Conservation (phyloP, 2,113 vertebrate species). For the Ellobius talpinus region DNA sequence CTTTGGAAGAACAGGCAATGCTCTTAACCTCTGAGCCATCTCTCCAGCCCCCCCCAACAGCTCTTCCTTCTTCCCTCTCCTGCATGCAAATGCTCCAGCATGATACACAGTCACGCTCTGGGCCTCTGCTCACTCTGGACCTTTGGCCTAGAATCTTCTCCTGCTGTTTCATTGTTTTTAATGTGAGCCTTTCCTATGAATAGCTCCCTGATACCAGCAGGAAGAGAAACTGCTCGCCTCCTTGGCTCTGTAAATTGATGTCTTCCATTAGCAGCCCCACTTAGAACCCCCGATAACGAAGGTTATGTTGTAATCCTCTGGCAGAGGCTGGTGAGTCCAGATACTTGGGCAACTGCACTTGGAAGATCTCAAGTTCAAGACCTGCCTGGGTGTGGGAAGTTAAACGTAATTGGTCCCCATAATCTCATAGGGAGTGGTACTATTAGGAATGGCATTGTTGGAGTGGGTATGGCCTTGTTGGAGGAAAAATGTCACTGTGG, state of each 20-base stretch:
- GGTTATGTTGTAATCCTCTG: neutral
- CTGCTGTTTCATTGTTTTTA: neutral
- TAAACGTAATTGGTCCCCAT: neutral
- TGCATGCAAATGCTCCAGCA: neutral
- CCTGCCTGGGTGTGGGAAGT: neutral
- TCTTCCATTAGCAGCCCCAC: neutral
- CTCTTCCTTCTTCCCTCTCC: neutral
- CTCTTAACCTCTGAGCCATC: too few relatives aligned
- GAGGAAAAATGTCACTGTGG: neutral
- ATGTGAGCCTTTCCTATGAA: neutral
- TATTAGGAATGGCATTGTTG: neutral
- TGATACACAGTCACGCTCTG: neutral
- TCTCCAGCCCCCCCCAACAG: too few relatives aligned
- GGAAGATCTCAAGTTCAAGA: neutral
- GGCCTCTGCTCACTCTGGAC: neutral
- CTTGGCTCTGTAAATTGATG: neutral
- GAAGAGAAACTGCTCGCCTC: neutral
- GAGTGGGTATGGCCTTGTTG: neutral
- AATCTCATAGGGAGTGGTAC: neutral
- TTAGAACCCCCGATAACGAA: neutral
- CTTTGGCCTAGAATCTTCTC: neutral
- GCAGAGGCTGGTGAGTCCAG: neutral
- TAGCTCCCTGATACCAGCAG: neutral
- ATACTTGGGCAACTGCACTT: neutral
- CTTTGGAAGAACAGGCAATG: too few relatives aligned